A percentile compares a stretch with the other conserved stretches of the same genome.
phyloP scores from a whole-genome alignment of 2,113 vertebrate genomes.

The Ancistrus triradiatus region DNA sequence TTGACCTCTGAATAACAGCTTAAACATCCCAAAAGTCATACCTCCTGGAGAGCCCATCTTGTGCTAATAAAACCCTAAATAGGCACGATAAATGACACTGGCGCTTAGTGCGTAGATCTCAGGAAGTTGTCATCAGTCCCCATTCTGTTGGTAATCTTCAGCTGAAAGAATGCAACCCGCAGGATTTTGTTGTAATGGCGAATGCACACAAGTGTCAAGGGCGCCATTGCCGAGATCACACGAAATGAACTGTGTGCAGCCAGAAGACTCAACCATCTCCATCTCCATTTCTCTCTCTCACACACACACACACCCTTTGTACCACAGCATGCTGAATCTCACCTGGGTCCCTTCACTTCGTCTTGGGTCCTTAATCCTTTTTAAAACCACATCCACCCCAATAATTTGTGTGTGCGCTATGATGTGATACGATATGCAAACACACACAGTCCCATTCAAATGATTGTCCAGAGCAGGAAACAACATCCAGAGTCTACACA shows the following conservation, averaged over 20 bases:
- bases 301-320: background rate
- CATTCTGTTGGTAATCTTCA: background rate
- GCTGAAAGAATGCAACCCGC: conserved; percentile 5
- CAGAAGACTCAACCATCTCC: background rate
- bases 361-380: background rate
- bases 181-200: background rate
- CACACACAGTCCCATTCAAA: background rate
- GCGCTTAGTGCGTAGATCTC: background rate
- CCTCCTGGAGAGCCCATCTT: background rate
- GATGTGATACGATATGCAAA: background rate
- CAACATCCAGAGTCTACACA: conserved; percentile 10
- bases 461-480: conserved; percentile 21
- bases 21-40: conserved; percentile 30
- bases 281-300: too few relatives aligned
- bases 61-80: conserved; percentile 6
- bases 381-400: background rate
- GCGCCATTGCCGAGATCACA: conserved; percentile 12
- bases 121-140: background rate
- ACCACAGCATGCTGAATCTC: background rate
- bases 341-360: background rate
- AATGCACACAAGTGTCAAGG: conserved; percentile 22
- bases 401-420: background rate
- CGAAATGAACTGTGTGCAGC: conserved; percentile 13
- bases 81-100: background rate
- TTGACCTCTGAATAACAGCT: conserved; percentile 22